Evolutionary conservation across 92 coral and sea anemone species (phyloP).

Genomic region (Pocillopora grandis): DNA sequence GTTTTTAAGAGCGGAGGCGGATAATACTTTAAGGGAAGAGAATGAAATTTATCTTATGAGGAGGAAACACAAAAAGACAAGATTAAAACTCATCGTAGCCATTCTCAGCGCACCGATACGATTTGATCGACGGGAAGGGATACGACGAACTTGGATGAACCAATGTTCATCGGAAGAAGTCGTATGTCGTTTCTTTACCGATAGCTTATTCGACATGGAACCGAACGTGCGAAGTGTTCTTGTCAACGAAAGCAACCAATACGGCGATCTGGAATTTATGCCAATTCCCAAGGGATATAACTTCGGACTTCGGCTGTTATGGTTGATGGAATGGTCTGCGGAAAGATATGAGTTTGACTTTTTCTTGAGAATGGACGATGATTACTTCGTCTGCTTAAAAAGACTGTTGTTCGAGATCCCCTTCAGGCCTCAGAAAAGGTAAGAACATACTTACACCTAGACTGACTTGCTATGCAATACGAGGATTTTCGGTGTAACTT

Average conservation of each 20-base stretch:
- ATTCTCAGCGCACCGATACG: constrained; percentile 88
- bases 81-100: constrained; percentile 69
- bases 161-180: constrained; percentile 67
- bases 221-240: constrained; percentile 57
- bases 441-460: background rate
- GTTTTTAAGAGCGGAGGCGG: background rate
- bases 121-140: constrained; percentile 83
- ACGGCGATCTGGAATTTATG: constrained; percentile 82
- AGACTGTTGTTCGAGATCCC: constrained; percentile 83
- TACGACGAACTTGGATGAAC: constrained; percentile 88
- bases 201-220: constrained; percentile 64
- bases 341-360: constrained; percentile 79
- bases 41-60: background rate
- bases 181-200: constrained; percentile 91
- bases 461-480: background rate
- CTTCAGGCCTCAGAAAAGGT: constrained; percentile 49
- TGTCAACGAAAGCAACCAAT: constrained; percentile 54
- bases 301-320: constrained; percentile 82
- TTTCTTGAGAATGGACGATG: constrained; percentile 91
- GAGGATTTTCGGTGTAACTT: no score
- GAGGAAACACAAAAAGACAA: background rate
- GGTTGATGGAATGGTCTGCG: constrained; percentile 85
- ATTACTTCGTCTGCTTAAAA: constrained; percentile 86
- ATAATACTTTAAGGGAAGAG: background rate
- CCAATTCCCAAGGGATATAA: constrained; percentile 76